Evolutionary conservation across 2,797 vertebrate genomes (phyloP), one percentile per base, ranked within the genome.

Genomic region (Lagocephalus sceleratus): DNA sequence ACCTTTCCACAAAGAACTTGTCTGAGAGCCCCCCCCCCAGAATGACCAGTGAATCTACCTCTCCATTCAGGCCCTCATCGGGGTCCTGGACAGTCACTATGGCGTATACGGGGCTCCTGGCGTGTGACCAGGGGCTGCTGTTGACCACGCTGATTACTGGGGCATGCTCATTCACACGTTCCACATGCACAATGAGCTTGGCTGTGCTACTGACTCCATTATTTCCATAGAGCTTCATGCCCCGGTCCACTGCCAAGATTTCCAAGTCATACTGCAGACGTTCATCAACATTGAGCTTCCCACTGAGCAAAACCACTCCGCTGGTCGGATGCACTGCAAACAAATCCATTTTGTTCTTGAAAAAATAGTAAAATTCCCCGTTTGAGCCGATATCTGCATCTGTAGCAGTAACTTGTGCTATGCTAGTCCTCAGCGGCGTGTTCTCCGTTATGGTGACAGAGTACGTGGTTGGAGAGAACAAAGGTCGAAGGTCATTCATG

Each of bases 341-440:
- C 8, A 96, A 86, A 48, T 98, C 95, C 29, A 94, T 92, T 86
- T 93, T 95, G 66, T 91, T 94, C 83, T 96, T 98, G 76, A 99
- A 97, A 85, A 97, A 98, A 71, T 98, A 99, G 86, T 99, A 99
- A 88, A 98, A 99, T 82, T 99, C 95, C 52, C 97, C 97, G 20
- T 99, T 99, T 64, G 96, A 98, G 71, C 97, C 97, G 8, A 96
- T 95, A 68, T 99, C 97, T 0, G 97, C 97, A 60, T 99, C 97
- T 0, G 97, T 99, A 20, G 97, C 97, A 0, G 97, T 99, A 63
- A 99, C 97, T 76, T 97, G 96, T 67, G 97, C 96, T 49, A 99
- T 96, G 54, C 96, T 99, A 85, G 96, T 97, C 87, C 97, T 94
- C 68, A 98, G 87, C 17, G 95, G 94, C 52, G 95, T 98, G 86